Evolutionary conservation across 2,888 invertebrate species (phyloP), one percentile per base, ranked within the genome.

Genomic region (Cephus nigrinus): DNA sequence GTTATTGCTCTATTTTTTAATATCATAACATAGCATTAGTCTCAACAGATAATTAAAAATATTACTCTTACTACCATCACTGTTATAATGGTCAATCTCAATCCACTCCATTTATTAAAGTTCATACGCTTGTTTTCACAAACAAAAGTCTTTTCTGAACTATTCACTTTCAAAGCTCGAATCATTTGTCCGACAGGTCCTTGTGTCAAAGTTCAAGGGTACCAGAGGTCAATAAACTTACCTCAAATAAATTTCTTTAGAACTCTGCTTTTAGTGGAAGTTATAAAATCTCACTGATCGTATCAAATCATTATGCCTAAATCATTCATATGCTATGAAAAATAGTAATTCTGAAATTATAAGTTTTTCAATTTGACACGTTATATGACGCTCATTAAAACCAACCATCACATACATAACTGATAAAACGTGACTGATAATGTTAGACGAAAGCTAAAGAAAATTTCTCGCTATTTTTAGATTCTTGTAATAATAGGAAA

Each of bases 21-120:
- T 40, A 23, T 55, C 9, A 55, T 55, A 15, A 15, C 23, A 23
- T 55, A 11, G 23, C 12, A 30, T 71, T 30, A 71, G 23, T 71
- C 30, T 30, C 30, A 71, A 30, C 36, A 72, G 55, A 68, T 82
- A 80, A 80, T 23, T 69, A 23, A 69, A 72, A 35, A 71, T 69
- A 55, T 55, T 23, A 55, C 55, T 23, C 9, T 23, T 23, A 23
- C 23, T 9, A 55, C 9, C 23, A 9, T 2, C 23, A 23, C 23
- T 55, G 23, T 55, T 55, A 55, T 23, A 55, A 23, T 9, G 9
- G 5, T 9, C 2, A 55, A 55, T 9, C 9, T 55, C 55, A 23
- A 55, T 23, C 23, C 23, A 55, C 9, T 40, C 5, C 40, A 40
- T 40, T 40, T 15, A 15, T 15, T 5, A 15, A 40, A 5, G 15